These are phyloP conservation scores for Scyliorhinus canicula DNA, from an alignment of 2,797 vertebrate genomes.

Conservation along the genomic window DNA sequence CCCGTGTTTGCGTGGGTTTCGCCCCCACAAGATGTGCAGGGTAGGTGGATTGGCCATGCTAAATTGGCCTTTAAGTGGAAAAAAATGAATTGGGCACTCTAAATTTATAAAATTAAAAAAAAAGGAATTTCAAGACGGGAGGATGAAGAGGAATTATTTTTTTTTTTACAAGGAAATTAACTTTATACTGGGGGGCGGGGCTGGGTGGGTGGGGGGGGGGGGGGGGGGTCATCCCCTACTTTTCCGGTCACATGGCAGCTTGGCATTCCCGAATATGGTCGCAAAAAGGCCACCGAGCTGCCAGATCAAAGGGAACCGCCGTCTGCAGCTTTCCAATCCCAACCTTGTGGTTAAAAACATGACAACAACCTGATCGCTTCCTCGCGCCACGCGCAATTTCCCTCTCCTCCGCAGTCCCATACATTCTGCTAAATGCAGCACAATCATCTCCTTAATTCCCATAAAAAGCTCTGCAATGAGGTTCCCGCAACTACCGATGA, in stretches of 20 bases:
- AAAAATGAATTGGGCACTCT: no score
- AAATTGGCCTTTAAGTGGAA: no score
- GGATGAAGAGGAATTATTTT: no score
- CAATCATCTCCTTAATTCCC: conserved; percentile 24
- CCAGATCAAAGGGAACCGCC: conserved; percentile 38
- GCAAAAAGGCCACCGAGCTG: conserved; percentile 31
- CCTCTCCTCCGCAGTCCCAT: conserved; percentile 12
- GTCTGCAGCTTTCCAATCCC: conserved; percentile 25
- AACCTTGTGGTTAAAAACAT: conserved; percentile 32
- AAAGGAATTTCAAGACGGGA: not conserved
- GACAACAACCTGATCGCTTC: conserved; percentile 3
- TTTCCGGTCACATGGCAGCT: conserved; percentile 41
- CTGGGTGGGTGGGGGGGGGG: no score
- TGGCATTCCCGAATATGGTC: conserved; percentile 39
- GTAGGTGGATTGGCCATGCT: no score
- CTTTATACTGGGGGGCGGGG: not conserved
- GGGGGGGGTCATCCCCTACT: conserved; percentile 17
- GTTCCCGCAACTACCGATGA: not conserved
- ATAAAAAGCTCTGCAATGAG: conserved; percentile 29
- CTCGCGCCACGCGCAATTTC: conserved; percentile 32
- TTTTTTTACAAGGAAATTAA: conserved; percentile 26
- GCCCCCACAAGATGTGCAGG: no score
- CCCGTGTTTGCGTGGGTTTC: no score
- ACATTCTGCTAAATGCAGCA: conserved; percentile 36
- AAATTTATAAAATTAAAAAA: no score